Conservation (phyloP, 2,113 vertebrate species). For the Pseudopodoces humilis region DNA sequence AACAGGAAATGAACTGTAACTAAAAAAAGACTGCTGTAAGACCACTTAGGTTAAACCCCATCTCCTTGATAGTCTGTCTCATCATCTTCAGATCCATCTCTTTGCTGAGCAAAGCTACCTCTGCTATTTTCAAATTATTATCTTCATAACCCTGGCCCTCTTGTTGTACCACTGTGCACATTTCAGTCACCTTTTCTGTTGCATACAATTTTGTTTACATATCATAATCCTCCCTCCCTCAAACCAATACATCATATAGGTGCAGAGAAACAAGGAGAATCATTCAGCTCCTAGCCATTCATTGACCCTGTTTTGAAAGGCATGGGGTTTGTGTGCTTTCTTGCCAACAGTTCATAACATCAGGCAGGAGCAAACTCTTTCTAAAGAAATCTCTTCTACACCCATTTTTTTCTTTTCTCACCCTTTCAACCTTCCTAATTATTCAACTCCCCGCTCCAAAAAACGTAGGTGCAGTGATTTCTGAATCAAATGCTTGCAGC, state of each 20-base stretch:
- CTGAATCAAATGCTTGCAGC: slow-evolving; percentile 15
- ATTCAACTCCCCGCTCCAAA: background rate
- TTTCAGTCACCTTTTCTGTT: background rate
- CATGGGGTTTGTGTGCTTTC: background rate
- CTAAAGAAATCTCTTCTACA: background rate
- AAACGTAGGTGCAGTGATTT: background rate
- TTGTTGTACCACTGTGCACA: background rate
- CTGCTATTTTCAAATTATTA: background rate
- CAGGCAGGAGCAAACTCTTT: background rate
- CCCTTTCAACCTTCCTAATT: background rate
- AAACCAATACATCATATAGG: background rate
- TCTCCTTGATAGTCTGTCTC: background rate
- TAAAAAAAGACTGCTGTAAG: background rate
- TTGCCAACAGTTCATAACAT: background rate
- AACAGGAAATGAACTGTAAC: background rate
- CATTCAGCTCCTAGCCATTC: background rate
- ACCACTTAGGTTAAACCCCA: background rate
- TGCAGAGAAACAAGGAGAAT: background rate
- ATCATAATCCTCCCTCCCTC: background rate
- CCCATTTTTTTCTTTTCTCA: background rate
- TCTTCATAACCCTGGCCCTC: background rate
- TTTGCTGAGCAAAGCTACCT: background rate
- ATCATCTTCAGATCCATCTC: background rate
- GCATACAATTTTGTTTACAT: background rate
- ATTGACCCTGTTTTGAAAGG: background rate